A percentile compares a stretch with the other conserved stretches of the same genome.
Conservation (phyloP, 2,888 invertebrate species). For the Leptothorax acervorum region DNA sequence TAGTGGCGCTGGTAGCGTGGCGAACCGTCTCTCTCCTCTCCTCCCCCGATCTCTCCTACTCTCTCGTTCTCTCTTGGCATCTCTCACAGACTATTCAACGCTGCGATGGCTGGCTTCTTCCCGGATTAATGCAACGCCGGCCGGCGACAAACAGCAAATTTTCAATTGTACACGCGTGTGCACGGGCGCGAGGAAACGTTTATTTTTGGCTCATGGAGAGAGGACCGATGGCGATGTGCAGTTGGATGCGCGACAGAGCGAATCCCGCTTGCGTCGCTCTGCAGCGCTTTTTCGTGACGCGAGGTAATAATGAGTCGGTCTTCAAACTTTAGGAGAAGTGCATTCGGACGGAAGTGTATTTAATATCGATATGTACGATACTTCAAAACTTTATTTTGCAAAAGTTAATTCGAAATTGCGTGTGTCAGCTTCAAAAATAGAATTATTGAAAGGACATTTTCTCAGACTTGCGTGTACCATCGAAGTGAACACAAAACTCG, state of each 20-base stretch:
- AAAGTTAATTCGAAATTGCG: background rate
- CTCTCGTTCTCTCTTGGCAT: slow-evolving; percentile 21
- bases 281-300: slow-evolving; percentile 1
- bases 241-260: slow-evolving; percentile 40
- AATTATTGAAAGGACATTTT: background rate
- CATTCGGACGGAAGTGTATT: background rate
- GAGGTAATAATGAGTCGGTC: slow-evolving; percentile 6
- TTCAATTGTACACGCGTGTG: slow-evolving; percentile 66
- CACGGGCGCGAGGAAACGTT: slow-evolving; percentile 28
- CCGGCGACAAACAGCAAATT: slow-evolving; percentile 66
- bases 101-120: slow-evolving; percentile 60
- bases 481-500: background rate
- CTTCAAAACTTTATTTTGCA: background rate
- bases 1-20: slow-evolving; percentile 79
- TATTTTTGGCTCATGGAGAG: slow-evolving; percentile 46
- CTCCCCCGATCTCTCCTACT: slow-evolving; percentile 23
- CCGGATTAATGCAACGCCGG: slow-evolving; percentile 67
- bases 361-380: background rate
- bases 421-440: background rate
- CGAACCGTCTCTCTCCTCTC: slow-evolving; percentile 68
- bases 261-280: background rate
- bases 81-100: slow-evolving; percentile 13
- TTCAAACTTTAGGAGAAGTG: background rate
- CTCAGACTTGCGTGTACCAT: background rate
- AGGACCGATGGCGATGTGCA: slow-evolving; percentile 19